These are phyloP conservation scores for Spicauda simplicius DNA, from an alignment of 2,888 invertebrate genomes.

Conservation along the genomic window DNA sequence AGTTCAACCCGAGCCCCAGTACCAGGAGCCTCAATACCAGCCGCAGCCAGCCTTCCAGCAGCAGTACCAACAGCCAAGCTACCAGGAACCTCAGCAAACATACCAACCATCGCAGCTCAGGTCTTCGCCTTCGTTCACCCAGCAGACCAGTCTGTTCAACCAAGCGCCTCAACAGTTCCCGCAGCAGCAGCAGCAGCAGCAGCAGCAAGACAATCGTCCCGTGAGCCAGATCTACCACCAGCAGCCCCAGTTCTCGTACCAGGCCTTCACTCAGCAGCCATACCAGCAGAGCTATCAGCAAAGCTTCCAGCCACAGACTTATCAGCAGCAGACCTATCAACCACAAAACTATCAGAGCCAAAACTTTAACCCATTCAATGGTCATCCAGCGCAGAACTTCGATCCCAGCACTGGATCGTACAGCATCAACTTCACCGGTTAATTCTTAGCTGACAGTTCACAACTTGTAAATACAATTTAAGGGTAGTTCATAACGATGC, in stretches of 20 bases:
- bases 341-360: slow-evolving; percentile 62
- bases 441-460: slow-evolving; percentile 42
- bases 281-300: slow-evolving; percentile 61
- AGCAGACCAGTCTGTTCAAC: slow-evolving; percentile 59
- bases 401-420: slow-evolving; percentile 91
- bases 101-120: slow-evolving; percentile 48
- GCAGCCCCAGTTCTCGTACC: slow-evolving; percentile 74
- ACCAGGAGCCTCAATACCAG: slow-evolving; percentile 49
- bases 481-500: neutral
- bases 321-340: slow-evolving; percentile 49
- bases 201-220: slow-evolving; percentile 56
- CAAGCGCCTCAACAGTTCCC: slow-evolving; percentile 68
- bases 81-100: slow-evolving; percentile 50
- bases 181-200: slow-evolving; percentile 59
- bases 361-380: slow-evolving; percentile 80
- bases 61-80: slow-evolving; percentile 50
- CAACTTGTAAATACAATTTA: slow-evolving; percentile 28
- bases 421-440: slow-evolving; percentile 89
- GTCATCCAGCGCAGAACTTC: slow-evolving; percentile 90
- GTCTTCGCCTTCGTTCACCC: slow-evolving; percentile 48
- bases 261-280: slow-evolving; percentile 66
- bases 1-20: slow-evolving; percentile 41
- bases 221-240: slow-evolving; percentile 76
- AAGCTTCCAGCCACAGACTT: slow-evolving; percentile 50
- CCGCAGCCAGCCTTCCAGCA: slow-evolving; percentile 43